phyloP scores from a whole-genome alignment of 64 coral and sea anemone genomes.

The Montipora sp. region DNA sequence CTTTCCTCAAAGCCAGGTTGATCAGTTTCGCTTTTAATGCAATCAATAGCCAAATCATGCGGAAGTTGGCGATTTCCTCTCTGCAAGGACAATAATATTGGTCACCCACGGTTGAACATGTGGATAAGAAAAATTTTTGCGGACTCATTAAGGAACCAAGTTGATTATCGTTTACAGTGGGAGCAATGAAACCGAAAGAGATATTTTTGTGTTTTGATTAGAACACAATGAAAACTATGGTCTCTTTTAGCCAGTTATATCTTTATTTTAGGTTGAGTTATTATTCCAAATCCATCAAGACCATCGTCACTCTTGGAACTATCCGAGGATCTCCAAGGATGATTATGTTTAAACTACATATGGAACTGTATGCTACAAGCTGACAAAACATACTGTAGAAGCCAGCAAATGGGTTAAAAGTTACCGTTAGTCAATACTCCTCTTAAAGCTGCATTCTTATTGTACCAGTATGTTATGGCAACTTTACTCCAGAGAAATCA shows the following conservation, averaged over 20 bases:
- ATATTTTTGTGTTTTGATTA: slow-evolving; percentile 26
- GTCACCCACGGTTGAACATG: slow-evolving; percentile 23
- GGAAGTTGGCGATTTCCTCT: slow-evolving; percentile 54
- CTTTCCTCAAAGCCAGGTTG: slow-evolving; percentile 64
- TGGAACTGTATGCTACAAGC: not conserved
- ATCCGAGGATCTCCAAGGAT: slow-evolving; percentile 27
- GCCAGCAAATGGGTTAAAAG: slow-evolving; percentile 33
- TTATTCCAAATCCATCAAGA: slow-evolving; percentile 15
- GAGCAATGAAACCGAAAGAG: slow-evolving; percentile 26
- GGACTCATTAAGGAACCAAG: slow-evolving; percentile 22
- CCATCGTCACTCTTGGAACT: not conserved
- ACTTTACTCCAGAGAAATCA: slow-evolving; percentile 22
- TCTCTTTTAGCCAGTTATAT: slow-evolving; percentile 34
- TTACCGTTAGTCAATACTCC: slow-evolving; percentile 20
- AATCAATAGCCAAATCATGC: slow-evolving; percentile 48
- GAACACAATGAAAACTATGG: slow-evolving; percentile 28
- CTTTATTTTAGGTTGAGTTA: slow-evolving; percentile 20
- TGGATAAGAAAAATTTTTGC: slow-evolving; percentile 21
- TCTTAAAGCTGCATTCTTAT: slow-evolving; percentile 27
- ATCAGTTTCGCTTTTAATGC: slow-evolving; percentile 48
- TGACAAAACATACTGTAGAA: slow-evolving; percentile 24
- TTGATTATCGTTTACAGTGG: slow-evolving; percentile 30
- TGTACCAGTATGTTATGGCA: slow-evolving; percentile 26
- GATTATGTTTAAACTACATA: slow-evolving; percentile 35
- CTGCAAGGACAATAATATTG: slow-evolving; percentile 48